These are phyloP conservation scores for Synanthedon andrenaeformis DNA, from an alignment of 2,888 invertebrate species.

Conservation along the genomic window DNA sequence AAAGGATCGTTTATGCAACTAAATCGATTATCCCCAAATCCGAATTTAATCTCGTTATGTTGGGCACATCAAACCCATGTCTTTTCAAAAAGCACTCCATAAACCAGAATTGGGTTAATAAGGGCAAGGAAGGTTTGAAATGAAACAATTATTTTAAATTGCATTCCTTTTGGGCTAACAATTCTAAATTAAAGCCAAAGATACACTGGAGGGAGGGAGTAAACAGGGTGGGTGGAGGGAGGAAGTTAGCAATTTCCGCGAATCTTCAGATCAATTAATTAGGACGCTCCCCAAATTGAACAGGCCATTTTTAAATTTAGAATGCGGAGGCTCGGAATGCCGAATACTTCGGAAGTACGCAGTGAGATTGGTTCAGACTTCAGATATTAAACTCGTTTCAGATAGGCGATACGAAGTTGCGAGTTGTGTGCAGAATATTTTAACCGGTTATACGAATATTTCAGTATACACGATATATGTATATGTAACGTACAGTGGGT, in stretches of 20 bases:
- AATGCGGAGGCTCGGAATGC: constrained; percentile 13
- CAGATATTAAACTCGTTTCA: constrained; percentile 3
- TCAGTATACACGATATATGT: too few species aligned
- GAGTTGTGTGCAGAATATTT: background rate
- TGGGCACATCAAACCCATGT: constrained; percentile 11
- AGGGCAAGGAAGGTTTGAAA: constrained; percentile 49
- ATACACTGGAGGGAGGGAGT: constrained; percentile 37
- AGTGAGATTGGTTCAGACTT: constrained; percentile 5
- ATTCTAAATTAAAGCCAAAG: constrained; percentile 67
- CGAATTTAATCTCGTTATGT: constrained; percentile 15
- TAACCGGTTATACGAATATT: too few species aligned
- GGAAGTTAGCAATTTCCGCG: constrained; percentile 46
- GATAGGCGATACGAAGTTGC: background rate
- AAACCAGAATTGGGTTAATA: constrained; percentile 38
- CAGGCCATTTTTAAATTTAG: constrained; percentile 36
- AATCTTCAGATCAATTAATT: constrained; percentile 67
- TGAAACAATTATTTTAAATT: constrained; percentile 69
- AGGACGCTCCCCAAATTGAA: constrained; percentile 53
- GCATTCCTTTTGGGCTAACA: constrained; percentile 66
- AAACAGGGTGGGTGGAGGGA: constrained; percentile 13
- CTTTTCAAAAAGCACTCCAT: constrained; percentile 20
- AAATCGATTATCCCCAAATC: background rate
- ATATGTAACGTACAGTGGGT: too few species aligned
- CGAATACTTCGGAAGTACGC: constrained; percentile 13
- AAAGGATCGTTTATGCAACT: background rate